Evolutionary conservation across 2,113 vertebrate species (phyloP), one percentile per base, ranked within the genome.

Genomic region (Cervus canadensis): DNA sequence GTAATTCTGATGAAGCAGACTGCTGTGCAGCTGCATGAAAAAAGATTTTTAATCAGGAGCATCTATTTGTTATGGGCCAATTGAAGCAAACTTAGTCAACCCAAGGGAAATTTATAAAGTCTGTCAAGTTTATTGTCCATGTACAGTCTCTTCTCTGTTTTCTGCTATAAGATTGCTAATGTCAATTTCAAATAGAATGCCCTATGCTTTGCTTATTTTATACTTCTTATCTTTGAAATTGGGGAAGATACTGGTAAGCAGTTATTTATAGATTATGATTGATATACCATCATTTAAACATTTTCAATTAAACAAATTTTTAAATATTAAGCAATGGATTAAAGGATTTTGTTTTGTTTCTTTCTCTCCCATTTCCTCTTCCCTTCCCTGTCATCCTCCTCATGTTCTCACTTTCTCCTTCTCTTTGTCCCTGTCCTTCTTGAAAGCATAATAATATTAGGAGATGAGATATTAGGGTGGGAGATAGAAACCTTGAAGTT

Each of bases 1-100:
- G 6, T 64, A 87, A 95, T 89, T 95, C 17, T 91, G 56, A 74
- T 91, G 36, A 96, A 64, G 14, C 15, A 89, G 54, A 21, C 12
- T 86, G 12, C 26, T 88, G 64, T 91, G 12, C 17, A 94, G 54
- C 36, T 95, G 28, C 30, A 54, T 94, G 14, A 50, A 71, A 60
- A 94, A 81, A 56, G 15, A 33, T 30, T 28, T 64, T 93, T 95
- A 95, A 86, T 84, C 45, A 98, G 87, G 21, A 94, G 17, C 45
- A 87, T 62, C 8, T 86, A 54, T 81, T 87, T 93, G 45, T 88
- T 79, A 43, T 79, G 52, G 10, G 25, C 30, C 81, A 76, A 10
- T 33, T 64, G 52, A 84, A 93, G 43, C 40, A 89, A 96, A 79
- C n/a, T 67, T 28, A 74, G 36, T 56, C 50, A 93, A 64, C 74